Evolutionary conservation across 2,797 vertebrate species (phyloP), one percentile per base, ranked within the genome.

Genomic region (Tachyglossus aculeatus): DNA sequence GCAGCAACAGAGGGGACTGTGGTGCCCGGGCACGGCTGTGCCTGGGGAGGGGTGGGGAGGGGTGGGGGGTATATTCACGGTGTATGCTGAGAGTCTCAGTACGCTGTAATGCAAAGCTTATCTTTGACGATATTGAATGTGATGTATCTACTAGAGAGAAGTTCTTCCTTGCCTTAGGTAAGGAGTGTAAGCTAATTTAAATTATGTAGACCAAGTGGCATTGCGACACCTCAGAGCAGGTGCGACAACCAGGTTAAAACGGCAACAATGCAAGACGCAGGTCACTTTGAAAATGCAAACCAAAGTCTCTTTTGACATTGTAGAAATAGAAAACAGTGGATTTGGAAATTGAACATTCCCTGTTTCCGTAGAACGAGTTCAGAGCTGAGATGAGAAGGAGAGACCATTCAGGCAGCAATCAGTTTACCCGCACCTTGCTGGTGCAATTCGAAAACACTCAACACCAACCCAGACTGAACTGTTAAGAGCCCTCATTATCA

Each of bases 111-210:
- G 88, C 89, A 92, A 86, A 90, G 76, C 88, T 91, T 89, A 87
- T 89, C 91, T 96, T 95, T 95, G 97, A 98, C 96, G 94, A 94
- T 95, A 96, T 94, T 98, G 97, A 99, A 97, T 99, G 97, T 98
- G 96, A 95, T 91, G 14, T 92, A 95, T 93, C 90, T 88, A n/a
- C n/a, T n/a, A 88, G 94, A 94, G 91, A 95, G 82, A 93, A 93
- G 88, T 86, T 90, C 88, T 71, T 93, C 90, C 92, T 95, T 92
- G 93, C 94, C 87, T 93, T 92, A 89, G 0, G 90, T 92, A 86
- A 94, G 94, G 93, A 93, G 90, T 85, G 84, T 92, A 90, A 93
- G 91, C 91, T 88, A 94, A 93, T 94, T 94, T 93, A 92, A 96
- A 83, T 94, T 95, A 96, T 95, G 94, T 95, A 94, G 95, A 97